Conservation (phyloP, 64 coral and sea anemone genomes). For the Cladopsammia gracilis region DNA sequence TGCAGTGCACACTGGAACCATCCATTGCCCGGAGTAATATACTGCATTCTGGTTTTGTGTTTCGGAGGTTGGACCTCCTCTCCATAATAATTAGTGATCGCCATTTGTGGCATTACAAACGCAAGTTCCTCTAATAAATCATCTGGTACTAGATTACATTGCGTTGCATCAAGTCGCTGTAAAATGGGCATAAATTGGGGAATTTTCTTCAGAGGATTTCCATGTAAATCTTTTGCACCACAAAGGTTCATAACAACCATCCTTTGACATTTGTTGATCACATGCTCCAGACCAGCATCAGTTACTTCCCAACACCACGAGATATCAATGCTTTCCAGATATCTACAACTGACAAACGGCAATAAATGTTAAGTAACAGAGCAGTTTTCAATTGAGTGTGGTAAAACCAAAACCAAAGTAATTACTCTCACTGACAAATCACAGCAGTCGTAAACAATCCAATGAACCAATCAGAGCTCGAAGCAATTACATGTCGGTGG, state of each 20-base stretch:
- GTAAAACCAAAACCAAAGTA: no score
- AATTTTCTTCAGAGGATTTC: constrained; percentile 67
- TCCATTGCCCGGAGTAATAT: not conserved
- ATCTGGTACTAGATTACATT: constrained; percentile 92
- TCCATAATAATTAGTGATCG: constrained; percentile 87
- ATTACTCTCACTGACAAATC: no score
- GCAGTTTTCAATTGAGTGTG: no score
- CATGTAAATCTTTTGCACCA: constrained; percentile 72
- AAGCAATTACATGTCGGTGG: no score
- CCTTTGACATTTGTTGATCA: constrained; percentile 59
- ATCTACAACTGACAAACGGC: constrained; percentile 59
- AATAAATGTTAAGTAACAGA: no score
- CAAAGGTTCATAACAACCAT: constrained; percentile 72
- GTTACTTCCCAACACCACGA: constrained; percentile 97
- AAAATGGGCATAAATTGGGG: constrained; percentile 63
- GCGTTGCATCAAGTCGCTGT: constrained; percentile 78
- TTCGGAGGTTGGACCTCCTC: constrained; percentile 64
- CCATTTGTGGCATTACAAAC: constrained; percentile 54
- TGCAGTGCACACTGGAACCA: not conserved
- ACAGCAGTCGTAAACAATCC: no score
- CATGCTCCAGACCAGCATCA: constrained; percentile 72
- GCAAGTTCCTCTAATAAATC: constrained; percentile 80
- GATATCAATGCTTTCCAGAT: constrained; percentile 79
- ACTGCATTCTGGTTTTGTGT: not conserved
- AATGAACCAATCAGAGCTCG: no score